Evolutionary conservation across 1,140 invertebrate species (phyloP).

Genomic region (Hestina assimilis): DNA sequence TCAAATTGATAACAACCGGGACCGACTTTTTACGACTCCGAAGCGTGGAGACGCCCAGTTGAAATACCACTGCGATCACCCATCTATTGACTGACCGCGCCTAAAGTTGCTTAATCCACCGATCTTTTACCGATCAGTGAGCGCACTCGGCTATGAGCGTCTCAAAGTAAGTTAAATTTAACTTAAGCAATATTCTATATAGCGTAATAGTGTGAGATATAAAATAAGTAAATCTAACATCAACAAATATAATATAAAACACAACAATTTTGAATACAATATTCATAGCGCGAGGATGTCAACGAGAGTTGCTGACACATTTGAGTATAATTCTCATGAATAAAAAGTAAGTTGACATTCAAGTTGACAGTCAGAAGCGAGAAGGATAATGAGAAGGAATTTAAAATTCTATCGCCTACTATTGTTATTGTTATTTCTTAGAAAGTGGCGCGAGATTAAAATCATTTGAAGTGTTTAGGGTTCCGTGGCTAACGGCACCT

Average conservation of each 20-base stretch:
- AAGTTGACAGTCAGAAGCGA: constrained; percentile 47
- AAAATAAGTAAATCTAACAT: not conserved
- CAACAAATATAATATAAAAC: not conserved
- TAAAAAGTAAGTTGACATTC: constrained; percentile 49
- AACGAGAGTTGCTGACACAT: constrained; percentile 44
- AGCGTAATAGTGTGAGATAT: not conserved
- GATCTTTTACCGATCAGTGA: no score
- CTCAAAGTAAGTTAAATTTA: no score
- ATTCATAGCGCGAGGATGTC: constrained; percentile 26
- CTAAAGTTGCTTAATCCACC: no score
- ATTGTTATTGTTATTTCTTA: not conserved
- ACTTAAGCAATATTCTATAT: not conserved
- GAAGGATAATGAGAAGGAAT: constrained; percentile 49
- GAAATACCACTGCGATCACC: no score
- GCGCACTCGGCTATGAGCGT: no score
- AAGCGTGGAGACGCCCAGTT: no score
- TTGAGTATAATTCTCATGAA: constrained; percentile 56
- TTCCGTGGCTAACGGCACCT: no score
- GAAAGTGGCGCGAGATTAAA: not conserved
- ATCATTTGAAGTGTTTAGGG: not conserved
- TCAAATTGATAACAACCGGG: no score
- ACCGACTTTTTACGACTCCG: no score
- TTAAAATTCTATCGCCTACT: constrained; percentile 46
- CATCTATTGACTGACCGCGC: no score
- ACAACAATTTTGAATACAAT: constrained; percentile 24